phyloP scores from a whole-genome alignment of 2,888 invertebrate genomes.

The Thymelicus sylvestris region DNA sequence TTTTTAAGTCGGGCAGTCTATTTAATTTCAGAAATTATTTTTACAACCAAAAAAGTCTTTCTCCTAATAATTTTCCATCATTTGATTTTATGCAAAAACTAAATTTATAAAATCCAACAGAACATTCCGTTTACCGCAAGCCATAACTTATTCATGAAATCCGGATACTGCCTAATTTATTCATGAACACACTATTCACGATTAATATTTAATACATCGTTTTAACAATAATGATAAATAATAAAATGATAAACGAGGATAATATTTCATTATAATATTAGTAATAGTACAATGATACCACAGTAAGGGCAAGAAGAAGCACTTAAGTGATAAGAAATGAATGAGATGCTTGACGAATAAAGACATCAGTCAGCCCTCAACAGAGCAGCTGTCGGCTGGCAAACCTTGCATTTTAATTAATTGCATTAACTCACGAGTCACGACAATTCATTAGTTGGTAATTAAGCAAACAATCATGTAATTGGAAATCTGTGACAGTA shows the following conservation, averaged over 20 bases:
- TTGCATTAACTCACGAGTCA: conserved; percentile 33
- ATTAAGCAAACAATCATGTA: conserved; percentile 33
- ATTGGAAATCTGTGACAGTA: conserved; percentile 29
- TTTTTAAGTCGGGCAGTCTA: too few relatives aligned
- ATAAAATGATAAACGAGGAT: not conserved
- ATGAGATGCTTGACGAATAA: conserved; percentile 12
- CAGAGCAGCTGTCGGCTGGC: conserved; percentile 10
- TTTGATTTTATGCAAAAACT: too few relatives aligned
- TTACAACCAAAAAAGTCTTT: too few relatives aligned
- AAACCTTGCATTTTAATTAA: conserved; percentile 32
- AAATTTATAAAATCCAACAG: too few relatives aligned
- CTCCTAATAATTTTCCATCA: too few relatives aligned
- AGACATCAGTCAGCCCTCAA: conserved; percentile 22
- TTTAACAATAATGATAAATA: not conserved
- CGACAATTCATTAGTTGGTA: conserved; percentile 23
- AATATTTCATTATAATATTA: not conserved
- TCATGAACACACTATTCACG: too few relatives aligned
- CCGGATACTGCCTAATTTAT: too few relatives aligned
- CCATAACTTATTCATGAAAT: too few relatives aligned
- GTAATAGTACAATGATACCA: conserved; percentile 2
- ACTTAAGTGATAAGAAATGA: conserved; percentile 11
- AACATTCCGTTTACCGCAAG: too few relatives aligned
- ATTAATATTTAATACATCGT: too few relatives aligned
- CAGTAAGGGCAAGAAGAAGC: conserved; percentile 17
- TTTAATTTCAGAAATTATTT: too few relatives aligned